Evolutionary conservation across 2,113 vertebrate genomes (phyloP).

Genomic region (Phocoena phocoena): DNA sequence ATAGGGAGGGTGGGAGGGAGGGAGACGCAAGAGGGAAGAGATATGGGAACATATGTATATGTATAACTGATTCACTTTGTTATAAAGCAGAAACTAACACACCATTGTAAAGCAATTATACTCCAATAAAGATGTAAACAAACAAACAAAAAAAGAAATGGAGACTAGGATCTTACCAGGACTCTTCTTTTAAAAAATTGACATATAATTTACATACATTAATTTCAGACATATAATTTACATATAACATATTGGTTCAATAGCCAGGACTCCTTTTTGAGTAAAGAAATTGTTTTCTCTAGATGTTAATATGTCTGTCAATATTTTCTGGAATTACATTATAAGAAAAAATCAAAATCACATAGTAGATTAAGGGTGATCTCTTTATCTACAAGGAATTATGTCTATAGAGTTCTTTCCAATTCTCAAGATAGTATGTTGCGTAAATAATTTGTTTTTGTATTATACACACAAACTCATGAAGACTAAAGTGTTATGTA

Average conservation of each 20-base stretch:
- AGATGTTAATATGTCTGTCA: neutral
- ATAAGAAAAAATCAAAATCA: neutral
- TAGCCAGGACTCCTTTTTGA: neutral
- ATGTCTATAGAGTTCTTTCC: neutral
- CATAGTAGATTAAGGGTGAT: neutral
- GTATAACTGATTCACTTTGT: too few relatives aligned
- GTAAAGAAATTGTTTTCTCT: neutral
- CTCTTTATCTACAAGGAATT: neutral
- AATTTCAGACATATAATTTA: too few relatives aligned
- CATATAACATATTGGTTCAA: neutral
- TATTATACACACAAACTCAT: neutral
- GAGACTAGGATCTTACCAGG: neutral
- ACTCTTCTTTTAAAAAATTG: neutral
- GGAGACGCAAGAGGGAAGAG: too few relatives aligned
- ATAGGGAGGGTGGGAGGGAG: too few relatives aligned
- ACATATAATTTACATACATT: too few relatives aligned
- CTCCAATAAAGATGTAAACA: too few relatives aligned
- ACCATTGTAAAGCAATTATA: too few relatives aligned
- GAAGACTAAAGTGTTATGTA: accelerated
- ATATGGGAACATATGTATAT: too few relatives aligned
- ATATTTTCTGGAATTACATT: neutral
- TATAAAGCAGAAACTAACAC: too few relatives aligned
- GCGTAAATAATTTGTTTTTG: too few relatives aligned
- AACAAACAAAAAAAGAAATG: too few relatives aligned
- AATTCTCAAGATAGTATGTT: neutral